Conservation (phyloP, 1,140 invertebrate genomes). For the Neodiprion lecontei region DNA sequence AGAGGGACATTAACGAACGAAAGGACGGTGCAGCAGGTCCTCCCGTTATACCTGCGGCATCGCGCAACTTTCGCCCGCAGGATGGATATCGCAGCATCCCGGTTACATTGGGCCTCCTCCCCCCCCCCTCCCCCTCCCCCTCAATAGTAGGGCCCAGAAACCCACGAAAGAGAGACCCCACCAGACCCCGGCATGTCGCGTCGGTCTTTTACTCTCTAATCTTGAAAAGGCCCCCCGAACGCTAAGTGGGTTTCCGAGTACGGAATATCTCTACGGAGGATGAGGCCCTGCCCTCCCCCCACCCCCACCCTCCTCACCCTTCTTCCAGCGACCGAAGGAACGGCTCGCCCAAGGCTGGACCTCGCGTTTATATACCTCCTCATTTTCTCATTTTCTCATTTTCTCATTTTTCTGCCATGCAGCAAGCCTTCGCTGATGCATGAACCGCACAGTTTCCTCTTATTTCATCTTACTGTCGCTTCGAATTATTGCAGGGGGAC, state of each 20-base stretch:
- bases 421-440: neutral
- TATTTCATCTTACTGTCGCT: neutral
- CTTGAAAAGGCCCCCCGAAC: slow-evolving; percentile 37
- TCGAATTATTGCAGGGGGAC: slow-evolving; percentile 1
- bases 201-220: slow-evolving; percentile 45
- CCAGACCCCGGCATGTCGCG: neutral
- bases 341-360: neutral
- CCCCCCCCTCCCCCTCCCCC: too few species aligned
- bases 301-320: slow-evolving; percentile 28
- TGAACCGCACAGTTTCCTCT: neutral
- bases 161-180: neutral
- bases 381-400: neutral
- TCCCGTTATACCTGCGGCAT: too few species aligned
- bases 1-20: too few species aligned
- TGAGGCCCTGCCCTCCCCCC: slow-evolving; percentile 26
- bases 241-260: slow-evolving; percentile 57
- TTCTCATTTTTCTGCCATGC: too few species aligned
- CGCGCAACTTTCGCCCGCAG: neutral
- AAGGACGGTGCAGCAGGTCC: too few species aligned
- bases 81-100: neutral
- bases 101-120: neutral
- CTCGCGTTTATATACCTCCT: neutral
- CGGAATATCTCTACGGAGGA: slow-evolving; percentile 46
- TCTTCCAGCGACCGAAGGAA: neutral
- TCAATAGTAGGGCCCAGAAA: neutral